Base-by-base conservation (phyloP, 2,888 invertebrate genomes). In the Nemapogon koenigi region DNA sequence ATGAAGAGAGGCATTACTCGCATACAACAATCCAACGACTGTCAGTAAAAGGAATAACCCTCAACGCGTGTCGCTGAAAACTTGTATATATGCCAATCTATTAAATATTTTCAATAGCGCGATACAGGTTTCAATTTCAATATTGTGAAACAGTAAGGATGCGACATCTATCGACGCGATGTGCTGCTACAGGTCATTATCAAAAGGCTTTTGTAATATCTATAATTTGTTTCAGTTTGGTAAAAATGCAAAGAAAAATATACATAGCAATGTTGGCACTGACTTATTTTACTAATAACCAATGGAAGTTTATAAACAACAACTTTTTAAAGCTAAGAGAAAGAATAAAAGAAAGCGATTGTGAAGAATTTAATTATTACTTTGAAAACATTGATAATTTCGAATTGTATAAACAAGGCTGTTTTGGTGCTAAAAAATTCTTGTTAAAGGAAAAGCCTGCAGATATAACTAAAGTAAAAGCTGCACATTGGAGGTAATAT, bases 191-290 rank as follows among this genome's bases (percentile, higher is more conserved):
- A n/a, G n/a, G n/a, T n/a, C n/a, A n/a, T n/a, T n/a, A n/a, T 7
- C 8, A 8, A 28, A 16, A 31, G 11, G n/a, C 6, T 11, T 31
- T 6, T 6, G 4, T 4, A 16, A 6, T 11, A 13, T 15, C 16
- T 11, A 6, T 3, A 16, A 16, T 3, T 19, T 7, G 4, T 31
- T 38, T 16, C 49, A 91, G 91, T 58, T 72, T 91, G 45, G 62
- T 89, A 31, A 84, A 79, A 53, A 57, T 90, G 14, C 90, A 91
- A 49, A 73, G 85, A 29, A 83, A 83, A 48, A 83, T 92, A 35
- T 89, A 85, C 55, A 78, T 80, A 6, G 85, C 90, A 0, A 84
- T 86, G 48, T 71, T 65, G 43, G 85, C 86, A 0, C 52, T 92
- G 29, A 69, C 83, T 39, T 85, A 85, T 53, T 92, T 91, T 53